These are phyloP conservation scores for Sanderia malayensis DNA, from an alignment of 30 jellyfish, hydroid and myxozoan species.

Conservation along the genomic window DNA sequence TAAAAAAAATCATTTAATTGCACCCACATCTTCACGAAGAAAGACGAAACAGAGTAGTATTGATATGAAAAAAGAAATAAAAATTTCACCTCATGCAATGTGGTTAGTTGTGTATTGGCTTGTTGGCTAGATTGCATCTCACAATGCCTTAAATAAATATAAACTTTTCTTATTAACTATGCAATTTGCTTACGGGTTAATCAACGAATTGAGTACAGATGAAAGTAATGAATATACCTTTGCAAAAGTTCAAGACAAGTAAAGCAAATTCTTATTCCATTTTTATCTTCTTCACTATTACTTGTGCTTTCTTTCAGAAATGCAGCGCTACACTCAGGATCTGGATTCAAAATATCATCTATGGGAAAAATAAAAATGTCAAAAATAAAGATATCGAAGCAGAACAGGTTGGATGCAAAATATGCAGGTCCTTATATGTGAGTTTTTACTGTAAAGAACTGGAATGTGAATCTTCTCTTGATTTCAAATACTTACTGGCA, in stretches of 20 bases:
- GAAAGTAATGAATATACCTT: conserved; percentile 26
- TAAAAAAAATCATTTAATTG: too few species aligned
- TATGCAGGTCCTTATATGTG: too few species aligned
- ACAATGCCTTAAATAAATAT: conserved; percentile 58
- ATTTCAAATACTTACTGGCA: conserved; percentile 78
- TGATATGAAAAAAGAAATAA: too few species aligned
- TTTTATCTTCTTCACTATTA: conserved; percentile 49
- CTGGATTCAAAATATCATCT: conserved; percentile 57
- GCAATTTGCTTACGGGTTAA: background rate
- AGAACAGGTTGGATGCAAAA: too few species aligned
- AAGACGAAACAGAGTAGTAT: too few species aligned
- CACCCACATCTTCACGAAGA: too few species aligned
- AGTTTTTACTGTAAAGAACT: too few species aligned
- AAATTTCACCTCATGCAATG: conserved; percentile 82
- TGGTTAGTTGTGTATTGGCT: conserved; percentile 49
- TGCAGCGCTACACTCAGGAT: background rate
- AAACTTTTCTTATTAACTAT: background rate
- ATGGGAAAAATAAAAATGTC: background rate
- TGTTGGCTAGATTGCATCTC: conserved; percentile 32
- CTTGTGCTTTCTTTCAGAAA: conserved; percentile 20
- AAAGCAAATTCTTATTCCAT: conserved; percentile 62
- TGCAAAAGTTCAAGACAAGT: conserved; percentile 60
- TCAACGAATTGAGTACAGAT: background rate
- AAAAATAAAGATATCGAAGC: too few species aligned
- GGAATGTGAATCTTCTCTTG: too few species aligned